These are phyloP conservation scores for Drosophila putrida DNA, from an alignment of 2,888 invertebrate genomes.

Conservation along the genomic window DNA sequence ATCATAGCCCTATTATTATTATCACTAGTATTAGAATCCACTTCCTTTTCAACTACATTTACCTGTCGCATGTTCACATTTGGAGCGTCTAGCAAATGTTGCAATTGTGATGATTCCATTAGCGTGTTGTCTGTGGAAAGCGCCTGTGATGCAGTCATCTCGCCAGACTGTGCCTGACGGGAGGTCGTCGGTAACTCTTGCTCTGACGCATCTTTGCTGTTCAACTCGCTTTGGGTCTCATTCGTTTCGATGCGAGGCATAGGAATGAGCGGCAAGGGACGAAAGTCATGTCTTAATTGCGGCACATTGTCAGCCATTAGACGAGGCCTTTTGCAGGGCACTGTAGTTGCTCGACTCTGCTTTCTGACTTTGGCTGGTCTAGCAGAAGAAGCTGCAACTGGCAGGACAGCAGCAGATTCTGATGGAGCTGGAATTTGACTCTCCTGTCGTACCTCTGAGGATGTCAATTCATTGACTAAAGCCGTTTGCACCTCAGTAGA, in stretches of 20 bases:
- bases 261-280: conserved; percentile 48
- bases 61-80: conserved; percentile 52
- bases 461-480: not conserved
- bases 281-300: conserved; percentile 62
- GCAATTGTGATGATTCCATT: conserved; percentile 57
- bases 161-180: not conserved
- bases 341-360: not conserved
- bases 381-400: too few species aligned
- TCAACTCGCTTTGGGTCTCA: not conserved
- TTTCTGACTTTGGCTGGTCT: not conserved
- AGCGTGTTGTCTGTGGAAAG: conserved; percentile 60
- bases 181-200: not conserved
- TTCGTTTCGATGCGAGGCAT: conserved; percentile 33
- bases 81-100: conserved; percentile 41
- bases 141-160: conserved; percentile 58
- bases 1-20: conserved; percentile 9
- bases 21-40: conserved; percentile 14
- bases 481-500: not conserved
- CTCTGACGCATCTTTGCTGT: not conserved
- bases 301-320: conserved; percentile 54
- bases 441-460: not conserved
- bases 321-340: conserved; percentile 40
- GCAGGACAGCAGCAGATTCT: not conserved
- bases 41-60: conserved; percentile 34
- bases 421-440: not conserved